phyloP scores from a whole-genome alignment of 2,888 invertebrate genomes.

The Gastrophysa polygoni region DNA sequence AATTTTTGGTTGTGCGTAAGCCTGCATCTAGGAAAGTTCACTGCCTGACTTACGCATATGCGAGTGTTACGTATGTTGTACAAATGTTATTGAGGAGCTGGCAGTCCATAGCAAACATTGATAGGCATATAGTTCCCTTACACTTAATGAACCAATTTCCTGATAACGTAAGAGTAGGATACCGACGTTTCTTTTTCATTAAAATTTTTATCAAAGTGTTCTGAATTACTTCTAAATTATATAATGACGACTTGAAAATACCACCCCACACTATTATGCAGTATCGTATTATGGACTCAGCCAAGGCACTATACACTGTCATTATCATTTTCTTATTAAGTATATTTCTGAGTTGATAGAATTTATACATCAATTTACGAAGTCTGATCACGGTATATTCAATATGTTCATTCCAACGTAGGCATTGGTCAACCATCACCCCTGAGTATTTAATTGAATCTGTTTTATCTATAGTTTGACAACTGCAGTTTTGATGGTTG shows the following conservation, averaged over 20 bases:
- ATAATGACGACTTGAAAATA: not conserved
- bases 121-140: not conserved
- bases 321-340: not conserved
- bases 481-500: not conserved
- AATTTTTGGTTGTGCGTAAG: too few relatives aligned
- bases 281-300: not conserved
- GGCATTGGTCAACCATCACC: not conserved
- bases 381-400: not conserved
- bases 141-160: not conserved
- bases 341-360: not conserved
- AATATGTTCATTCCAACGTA: not conserved
- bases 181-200: not conserved
- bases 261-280: not conserved
- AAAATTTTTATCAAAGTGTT: not conserved
- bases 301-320: not conserved
- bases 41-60: too few relatives aligned
- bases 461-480: not conserved
- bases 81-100: not conserved
- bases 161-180: not conserved
- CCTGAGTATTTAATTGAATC: conserved; percentile 1
- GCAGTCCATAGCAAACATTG: not conserved
- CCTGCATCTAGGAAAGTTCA: too few relatives aligned
- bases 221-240: not conserved
- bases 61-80: not conserved
- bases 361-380: conserved; percentile 6